Evolutionary conservation across 2,888 invertebrate species (phyloP), one percentile per base, ranked within the genome.

Genomic region (Clostera curtula): DNA sequence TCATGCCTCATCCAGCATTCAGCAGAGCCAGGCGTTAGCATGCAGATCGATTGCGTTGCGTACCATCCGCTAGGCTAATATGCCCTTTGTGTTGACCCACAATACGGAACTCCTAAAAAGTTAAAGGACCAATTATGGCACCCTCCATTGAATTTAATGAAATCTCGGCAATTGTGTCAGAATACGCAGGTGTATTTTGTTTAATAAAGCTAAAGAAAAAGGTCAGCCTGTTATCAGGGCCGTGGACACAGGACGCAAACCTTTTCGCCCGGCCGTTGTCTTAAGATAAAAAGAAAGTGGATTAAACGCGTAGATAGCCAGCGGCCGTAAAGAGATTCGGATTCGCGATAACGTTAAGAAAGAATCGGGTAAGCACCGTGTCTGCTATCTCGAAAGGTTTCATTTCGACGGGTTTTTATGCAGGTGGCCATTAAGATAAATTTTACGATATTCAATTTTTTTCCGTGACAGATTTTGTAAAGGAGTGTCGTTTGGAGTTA

Each of bases 251-350:
- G 67, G 67, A 64, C 60, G 47, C 47, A 54, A 59, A 62, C 63
- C 55, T 59, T 61, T 62, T 59, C 52, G 54, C 56, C 60, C 57
- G 66, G 63, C 66, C 58, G 60, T 60, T 69, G 62, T 62, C 65
- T 66, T 60, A 56, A 69, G 68, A 68, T 71, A 72, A 75, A 76
- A 71, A 69, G 64, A 73, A 67, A 75, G 70, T 72, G 75, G 77
- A 77, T 76, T 77, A 75, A 76, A 75, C 70, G 72, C 68, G 66
- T 58, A 71, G 77, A 77, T 77, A 76, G 61, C 66, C 53, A 60
- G 42, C 25, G 23, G 29, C 48, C 44, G 44, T 49, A 49, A 49
- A 49, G 44, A 50, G 49, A 49, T 49, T 47, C 34, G 24, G 40
- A 43, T 44, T 35, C 12, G 23, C 45, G 54, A 53, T 49, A 54